Evolutionary conservation across 2,113 vertebrate species (phyloP).

Genomic region (Pardalotus punctatus): DNA sequence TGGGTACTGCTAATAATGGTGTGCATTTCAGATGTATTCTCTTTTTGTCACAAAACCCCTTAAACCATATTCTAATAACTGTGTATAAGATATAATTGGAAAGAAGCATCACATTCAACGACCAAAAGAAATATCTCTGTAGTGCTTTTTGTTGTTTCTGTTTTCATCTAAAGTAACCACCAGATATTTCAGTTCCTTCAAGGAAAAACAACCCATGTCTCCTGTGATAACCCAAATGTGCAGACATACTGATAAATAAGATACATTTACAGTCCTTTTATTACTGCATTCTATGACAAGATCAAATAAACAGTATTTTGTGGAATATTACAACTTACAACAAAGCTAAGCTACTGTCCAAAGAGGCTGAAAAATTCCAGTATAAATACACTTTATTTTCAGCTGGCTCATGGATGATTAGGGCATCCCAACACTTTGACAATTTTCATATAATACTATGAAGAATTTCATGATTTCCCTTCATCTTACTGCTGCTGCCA

Average conservation of each 20-base stretch:
- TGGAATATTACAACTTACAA: slow-evolving; percentile 58
- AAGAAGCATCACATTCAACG: slow-evolving; percentile 54
- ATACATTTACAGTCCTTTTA: slow-evolving; percentile 71
- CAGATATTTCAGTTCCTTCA: slow-evolving; percentile 68
- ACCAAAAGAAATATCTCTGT: slow-evolving; percentile 51
- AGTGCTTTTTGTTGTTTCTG: slow-evolving; percentile 54
- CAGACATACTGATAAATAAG: slow-evolving; percentile 70
- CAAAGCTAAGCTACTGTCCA: slow-evolving; percentile 64
- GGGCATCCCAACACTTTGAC: slow-evolving; percentile 57
- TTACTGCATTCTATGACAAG: slow-evolving; percentile 70
- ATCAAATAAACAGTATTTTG: slow-evolving; percentile 71
- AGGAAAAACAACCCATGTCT: slow-evolving; percentile 49
- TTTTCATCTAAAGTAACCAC: slow-evolving; percentile 71
- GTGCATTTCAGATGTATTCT: slow-evolving; percentile 72
- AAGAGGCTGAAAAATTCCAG: slow-evolving; percentile 54
- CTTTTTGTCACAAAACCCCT: slow-evolving; percentile 73
- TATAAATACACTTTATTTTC: slow-evolving; percentile 61
- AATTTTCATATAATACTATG: slow-evolving; percentile 63
- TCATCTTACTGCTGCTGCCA: slow-evolving; percentile 50
- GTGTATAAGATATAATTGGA: slow-evolving; percentile 73
- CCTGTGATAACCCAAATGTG: slow-evolving; percentile 64
- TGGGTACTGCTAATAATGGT: slow-evolving; percentile 67
- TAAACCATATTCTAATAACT: slow-evolving; percentile 76
- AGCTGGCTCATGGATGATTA: slow-evolving; percentile 48
- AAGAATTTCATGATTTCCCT: slow-evolving; percentile 64